A percentile compares a stretch with the other conserved stretches of the same genome.
Evolutionary conservation across 2,113 vertebrate species (phyloP).

Genomic region (Solea solea): DNA sequence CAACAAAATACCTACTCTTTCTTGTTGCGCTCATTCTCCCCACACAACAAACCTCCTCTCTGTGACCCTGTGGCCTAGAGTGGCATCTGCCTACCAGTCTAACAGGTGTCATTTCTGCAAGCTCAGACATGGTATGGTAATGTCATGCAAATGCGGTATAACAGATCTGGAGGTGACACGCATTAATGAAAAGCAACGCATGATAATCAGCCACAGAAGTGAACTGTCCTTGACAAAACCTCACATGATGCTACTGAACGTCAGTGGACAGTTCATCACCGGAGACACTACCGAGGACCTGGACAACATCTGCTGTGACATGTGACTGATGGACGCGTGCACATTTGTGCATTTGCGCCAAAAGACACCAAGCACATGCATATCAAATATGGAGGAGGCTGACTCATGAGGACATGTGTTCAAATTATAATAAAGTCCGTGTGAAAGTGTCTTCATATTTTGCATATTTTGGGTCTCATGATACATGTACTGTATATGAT

Average conservation of each 20-base stretch:
- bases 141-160: constrained; percentile 68
- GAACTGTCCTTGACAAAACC: constrained; percentile 48
- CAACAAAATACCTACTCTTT: neutral
- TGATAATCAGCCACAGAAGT: constrained; percentile 50
- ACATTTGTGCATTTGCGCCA: constrained; percentile 32
- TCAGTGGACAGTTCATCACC: constrained; percentile 44
- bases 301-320: constrained; percentile 61
- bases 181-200: constrained; percentile 64
- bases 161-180: constrained; percentile 63
- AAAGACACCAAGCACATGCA: constrained; percentile 26
- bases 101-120: constrained; percentile 62
- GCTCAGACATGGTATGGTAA: constrained; percentile 63
- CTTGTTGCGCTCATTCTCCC: neutral
- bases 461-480: constrained; percentile 36
- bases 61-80: constrained; percentile 25
- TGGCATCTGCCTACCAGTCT: constrained; percentile 48
- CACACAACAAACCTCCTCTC: constrained; percentile 6
- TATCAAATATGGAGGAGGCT: constrained; percentile 40
- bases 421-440: constrained; percentile 72
- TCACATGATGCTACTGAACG: constrained; percentile 57
- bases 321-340: constrained; percentile 31
- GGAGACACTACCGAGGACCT: constrained; percentile 47
- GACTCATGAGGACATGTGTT: constrained; percentile 71
- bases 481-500: constrained; percentile 1
- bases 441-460: constrained; percentile 48